Conservation (phyloP, 2,113 vertebrate genomes). For the Muscicapa adusta region DNA sequence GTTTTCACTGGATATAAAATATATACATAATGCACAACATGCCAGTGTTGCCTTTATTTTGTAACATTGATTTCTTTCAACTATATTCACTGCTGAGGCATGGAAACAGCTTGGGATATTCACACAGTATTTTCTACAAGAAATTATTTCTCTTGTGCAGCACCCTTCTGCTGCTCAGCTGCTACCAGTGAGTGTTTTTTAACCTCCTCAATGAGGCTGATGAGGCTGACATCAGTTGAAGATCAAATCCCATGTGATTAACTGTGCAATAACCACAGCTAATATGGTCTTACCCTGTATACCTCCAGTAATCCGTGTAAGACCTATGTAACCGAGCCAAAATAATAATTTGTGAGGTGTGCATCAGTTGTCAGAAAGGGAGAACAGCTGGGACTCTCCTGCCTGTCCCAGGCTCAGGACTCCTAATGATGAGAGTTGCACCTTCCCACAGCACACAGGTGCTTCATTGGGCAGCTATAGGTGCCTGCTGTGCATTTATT, state of each 20-base stretch:
- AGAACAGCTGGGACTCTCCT: not conserved
- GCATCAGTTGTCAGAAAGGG: not conserved
- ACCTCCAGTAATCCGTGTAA: not conserved
- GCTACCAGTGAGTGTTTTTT: not conserved
- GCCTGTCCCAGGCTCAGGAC: not conserved
- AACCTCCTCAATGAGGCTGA: not conserved
- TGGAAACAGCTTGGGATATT: not conserved
- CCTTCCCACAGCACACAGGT: accelerated
- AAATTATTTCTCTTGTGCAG: not conserved
- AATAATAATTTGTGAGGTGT: not conserved
- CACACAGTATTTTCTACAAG: not conserved
- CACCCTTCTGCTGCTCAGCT: not conserved
- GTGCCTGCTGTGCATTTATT: not conserved
- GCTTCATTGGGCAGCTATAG: not conserved
- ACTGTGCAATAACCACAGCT: not conserved
- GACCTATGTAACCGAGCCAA: not conserved
- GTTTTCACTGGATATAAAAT: not conserved
- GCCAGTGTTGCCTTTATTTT: not conserved
- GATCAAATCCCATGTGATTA: not conserved
- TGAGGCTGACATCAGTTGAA: not conserved
- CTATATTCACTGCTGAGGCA: not conserved
- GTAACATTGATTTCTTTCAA: not conserved
- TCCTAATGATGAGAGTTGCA: not conserved
- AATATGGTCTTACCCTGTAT: not conserved
- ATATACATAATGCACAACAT: not conserved